phyloP scores from a whole-genome alignment of 1,140 invertebrate species.

The Drosophila guanche region DNA sequence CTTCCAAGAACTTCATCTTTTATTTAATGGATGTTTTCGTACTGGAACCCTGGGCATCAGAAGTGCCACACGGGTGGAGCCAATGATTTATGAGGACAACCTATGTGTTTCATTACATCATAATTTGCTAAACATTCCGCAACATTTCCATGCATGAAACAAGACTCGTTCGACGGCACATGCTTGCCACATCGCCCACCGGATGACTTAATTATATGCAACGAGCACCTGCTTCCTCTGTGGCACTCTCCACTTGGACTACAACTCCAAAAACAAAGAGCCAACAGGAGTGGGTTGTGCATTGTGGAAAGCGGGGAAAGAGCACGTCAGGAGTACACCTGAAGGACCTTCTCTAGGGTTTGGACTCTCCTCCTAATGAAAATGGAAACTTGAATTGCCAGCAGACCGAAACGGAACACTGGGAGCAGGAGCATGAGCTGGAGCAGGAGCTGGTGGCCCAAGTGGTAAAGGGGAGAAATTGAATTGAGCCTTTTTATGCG shows the following conservation, averaged over 20 bases:
- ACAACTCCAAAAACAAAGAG: conserved; percentile 47
- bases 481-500: conserved; percentile 79
- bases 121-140: conserved; percentile 42
- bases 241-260: conserved; percentile 10
- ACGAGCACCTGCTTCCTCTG: conserved; percentile 41
- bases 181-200: conserved; percentile 7
- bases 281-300: conserved; percentile 37
- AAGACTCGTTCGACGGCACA: background rate
- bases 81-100: background rate
- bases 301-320: conserved; percentile 46
- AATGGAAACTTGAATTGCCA: conserved; percentile 71
- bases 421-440: conserved; percentile 1
- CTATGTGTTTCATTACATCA: conserved; percentile 10
- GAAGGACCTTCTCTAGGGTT: conserved; percentile 48
- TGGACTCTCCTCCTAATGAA: conserved; percentile 51
- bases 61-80: too few relatives aligned
- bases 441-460: conserved; percentile 4
- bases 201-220: conserved; percentile 67
- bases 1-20: too few relatives aligned
- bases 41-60: too few relatives aligned
- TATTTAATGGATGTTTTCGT: too few relatives aligned
- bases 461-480: conserved; percentile 46
- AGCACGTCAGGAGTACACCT: conserved; percentile 32
- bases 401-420: conserved; percentile 51
- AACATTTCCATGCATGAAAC: conserved; percentile 18